phyloP scores from a whole-genome alignment of 2,797 vertebrate species.

The Microhierax caerulescens region DNA sequence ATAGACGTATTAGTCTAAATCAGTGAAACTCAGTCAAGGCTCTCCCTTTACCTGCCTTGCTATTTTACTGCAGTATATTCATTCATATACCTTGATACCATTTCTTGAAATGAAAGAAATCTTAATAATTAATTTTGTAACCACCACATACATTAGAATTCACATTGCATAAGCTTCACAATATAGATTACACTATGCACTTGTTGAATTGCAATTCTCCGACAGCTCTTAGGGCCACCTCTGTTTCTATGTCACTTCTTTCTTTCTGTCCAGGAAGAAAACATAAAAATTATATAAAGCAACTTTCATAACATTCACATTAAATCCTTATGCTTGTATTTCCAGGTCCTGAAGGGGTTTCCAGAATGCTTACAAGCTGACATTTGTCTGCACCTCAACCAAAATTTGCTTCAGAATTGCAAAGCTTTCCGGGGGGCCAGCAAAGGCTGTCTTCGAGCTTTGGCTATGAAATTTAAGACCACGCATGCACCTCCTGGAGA shows the following conservation, averaged over 20 bases:
- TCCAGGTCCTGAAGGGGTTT: slow-evolving; percentile 96
- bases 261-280: slow-evolving; percentile 26
- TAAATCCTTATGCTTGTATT: slow-evolving; percentile 68
- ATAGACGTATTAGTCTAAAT: background rate
- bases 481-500: slow-evolving; percentile 97
- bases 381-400: slow-evolving; percentile 97
- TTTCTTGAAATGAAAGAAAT: background rate
- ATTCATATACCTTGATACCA: background rate
- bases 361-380: slow-evolving; percentile 99
- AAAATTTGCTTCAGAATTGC: slow-evolving; percentile 90
- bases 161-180: slow-evolving; percentile 5
- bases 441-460: slow-evolving; percentile 95
- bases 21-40: background rate
- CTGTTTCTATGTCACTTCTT: background rate
- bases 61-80: slow-evolving; percentile 24
- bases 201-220: background rate
- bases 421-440: slow-evolving; percentile 95
- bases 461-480: slow-evolving; percentile 97
- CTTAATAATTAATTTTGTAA: background rate
- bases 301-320: slow-evolving; percentile 13
- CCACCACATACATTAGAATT: background rate
- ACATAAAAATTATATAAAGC: background rate
- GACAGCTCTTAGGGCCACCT: background rate
- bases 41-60: background rate
- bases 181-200: background rate